phyloP scores from a whole-genome alignment of 1,140 invertebrate genomes.

The Drosophila asahinai region DNA sequence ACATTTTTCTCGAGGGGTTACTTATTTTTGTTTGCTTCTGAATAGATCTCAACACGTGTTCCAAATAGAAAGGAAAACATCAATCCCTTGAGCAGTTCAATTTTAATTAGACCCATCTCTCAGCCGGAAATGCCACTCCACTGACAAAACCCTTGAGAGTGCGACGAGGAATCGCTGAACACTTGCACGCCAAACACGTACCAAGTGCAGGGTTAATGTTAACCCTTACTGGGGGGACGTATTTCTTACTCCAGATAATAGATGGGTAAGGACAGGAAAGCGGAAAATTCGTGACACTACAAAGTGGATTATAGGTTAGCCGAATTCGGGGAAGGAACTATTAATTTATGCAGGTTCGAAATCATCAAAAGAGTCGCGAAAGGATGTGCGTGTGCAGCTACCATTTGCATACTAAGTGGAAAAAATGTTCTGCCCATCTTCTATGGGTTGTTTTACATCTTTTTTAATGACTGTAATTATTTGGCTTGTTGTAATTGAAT shows the following conservation, averaged over 20 bases:
- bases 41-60: conserved; percentile 84
- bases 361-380: conserved; percentile 61
- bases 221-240: conserved; percentile 12
- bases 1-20: conserved; percentile 12
- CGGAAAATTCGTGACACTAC: conserved; percentile 58
- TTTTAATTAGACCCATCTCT: conserved; percentile 69
- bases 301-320: conserved; percentile 58
- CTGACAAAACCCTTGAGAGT: conserved; percentile 29
- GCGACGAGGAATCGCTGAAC: conserved; percentile 35
- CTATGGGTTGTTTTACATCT: neutral
- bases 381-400: conserved; percentile 63
- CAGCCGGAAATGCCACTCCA: conserved; percentile 60
- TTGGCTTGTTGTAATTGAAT: neutral
- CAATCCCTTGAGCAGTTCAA: conserved; percentile 43
- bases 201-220: conserved; percentile 35
- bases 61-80: conserved; percentile 47
- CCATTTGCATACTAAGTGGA: conserved; percentile 58
- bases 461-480: neutral
- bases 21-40: conserved; percentile 14
- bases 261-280: conserved; percentile 50
- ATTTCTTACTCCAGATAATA: conserved; percentile 51
- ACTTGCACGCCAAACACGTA: conserved; percentile 68
- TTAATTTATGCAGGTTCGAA: conserved; percentile 41
- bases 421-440: neutral
- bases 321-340: conserved; percentile 13